These are phyloP conservation scores for Trilocha varians DNA, from an alignment of 2,888 invertebrate genomes.

Conservation along the genomic window DNA sequence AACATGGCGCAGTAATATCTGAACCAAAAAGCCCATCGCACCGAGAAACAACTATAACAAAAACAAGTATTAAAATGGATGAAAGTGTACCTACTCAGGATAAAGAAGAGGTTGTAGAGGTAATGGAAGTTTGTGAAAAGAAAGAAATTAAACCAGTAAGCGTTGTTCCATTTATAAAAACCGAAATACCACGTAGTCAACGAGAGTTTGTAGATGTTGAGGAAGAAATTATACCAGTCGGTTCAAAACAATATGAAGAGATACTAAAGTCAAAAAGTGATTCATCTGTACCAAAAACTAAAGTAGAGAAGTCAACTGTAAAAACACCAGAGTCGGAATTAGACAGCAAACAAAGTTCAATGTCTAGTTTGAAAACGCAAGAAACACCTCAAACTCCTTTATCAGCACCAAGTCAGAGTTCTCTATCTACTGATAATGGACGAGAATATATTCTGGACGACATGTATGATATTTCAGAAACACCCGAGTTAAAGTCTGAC, in stretches of 20 bases:
- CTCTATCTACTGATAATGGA: constrained; percentile 77
- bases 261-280: constrained; percentile 66
- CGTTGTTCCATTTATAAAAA: constrained; percentile 64
- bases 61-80: constrained; percentile 28
- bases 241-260: constrained; percentile 62
- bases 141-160: constrained; percentile 42
- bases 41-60: constrained; percentile 32
- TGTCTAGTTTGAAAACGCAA: constrained; percentile 70
- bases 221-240: constrained; percentile 55
- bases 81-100: constrained; percentile 28
- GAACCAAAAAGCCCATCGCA: constrained; percentile 37
- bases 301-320: constrained; percentile 48
- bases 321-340: constrained; percentile 56
- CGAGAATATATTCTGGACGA: constrained; percentile 76
- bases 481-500: constrained; percentile 72
- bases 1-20: constrained; percentile 46
- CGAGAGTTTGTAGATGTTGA: constrained; percentile 66
- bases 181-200: constrained; percentile 59
- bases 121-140: constrained; percentile 46
- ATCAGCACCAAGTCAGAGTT: constrained; percentile 77
- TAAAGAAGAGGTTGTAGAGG: constrained; percentile 24
- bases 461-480: constrained; percentile 72
- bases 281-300: constrained; percentile 66
- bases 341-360: constrained; percentile 74
- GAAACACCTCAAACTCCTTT: constrained; percentile 75